Percentiles rank a stretch among this genome's conserved stretches.
Evolutionary conservation across 2,113 vertebrate species (phyloP).

Genomic region (Silurus glanis): DNA sequence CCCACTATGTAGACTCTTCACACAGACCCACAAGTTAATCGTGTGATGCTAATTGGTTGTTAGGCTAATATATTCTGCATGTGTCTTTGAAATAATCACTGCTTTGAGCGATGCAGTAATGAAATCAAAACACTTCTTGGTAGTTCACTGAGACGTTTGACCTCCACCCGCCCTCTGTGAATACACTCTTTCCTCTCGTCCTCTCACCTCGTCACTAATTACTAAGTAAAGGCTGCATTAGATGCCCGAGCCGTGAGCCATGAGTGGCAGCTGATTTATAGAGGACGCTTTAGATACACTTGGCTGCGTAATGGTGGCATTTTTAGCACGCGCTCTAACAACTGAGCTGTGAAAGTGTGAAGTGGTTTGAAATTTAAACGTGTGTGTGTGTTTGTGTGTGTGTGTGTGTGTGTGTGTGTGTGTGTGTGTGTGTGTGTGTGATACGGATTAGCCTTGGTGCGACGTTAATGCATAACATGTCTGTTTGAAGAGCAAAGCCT

Average conservation of each 20-base stretch:
- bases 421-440: not conserved
- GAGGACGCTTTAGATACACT: conserved; percentile 49
- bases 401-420: not conserved
- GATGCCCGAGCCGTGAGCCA: conserved; percentile 9
- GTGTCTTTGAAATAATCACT: not conserved
- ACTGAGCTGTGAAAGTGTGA: conserved; percentile 23
- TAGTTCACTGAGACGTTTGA: not conserved
- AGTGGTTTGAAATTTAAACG: conserved; percentile 42
- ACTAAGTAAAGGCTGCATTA: conserved; percentile 19
- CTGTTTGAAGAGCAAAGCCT: conserved; percentile 16
- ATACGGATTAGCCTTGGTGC: conserved; percentile 38
- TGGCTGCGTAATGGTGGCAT: conserved; percentile 39
- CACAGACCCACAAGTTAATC: not conserved
- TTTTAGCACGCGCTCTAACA: conserved; percentile 40
- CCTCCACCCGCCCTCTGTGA: not conserved
- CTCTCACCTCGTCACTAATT: conserved; percentile 30
- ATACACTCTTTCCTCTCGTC: not conserved
- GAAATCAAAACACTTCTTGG: not conserved
- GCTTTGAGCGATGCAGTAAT: not conserved
- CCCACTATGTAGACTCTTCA: not conserved
- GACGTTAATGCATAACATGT: conserved; percentile 40
- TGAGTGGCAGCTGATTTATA: conserved; percentile 32
- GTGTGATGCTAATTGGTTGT: not conserved
- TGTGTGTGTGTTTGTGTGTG: not conserved
- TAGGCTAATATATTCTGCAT: not conserved